Evolutionary conservation across 2,113 vertebrate genomes (phyloP).

Genomic region (Oncorhynchus tshawytscha): DNA sequence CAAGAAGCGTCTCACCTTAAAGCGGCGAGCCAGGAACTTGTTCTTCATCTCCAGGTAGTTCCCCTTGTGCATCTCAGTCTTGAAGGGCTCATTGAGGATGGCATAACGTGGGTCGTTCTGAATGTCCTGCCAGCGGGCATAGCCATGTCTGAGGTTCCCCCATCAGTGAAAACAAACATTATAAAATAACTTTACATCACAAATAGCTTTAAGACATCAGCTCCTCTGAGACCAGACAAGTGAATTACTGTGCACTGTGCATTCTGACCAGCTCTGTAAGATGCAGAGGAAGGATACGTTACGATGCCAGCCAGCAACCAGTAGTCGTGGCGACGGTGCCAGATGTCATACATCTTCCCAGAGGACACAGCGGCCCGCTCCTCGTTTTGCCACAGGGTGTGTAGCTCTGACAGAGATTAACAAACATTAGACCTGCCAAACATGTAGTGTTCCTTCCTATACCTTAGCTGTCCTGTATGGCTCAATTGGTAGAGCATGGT

Average conservation of each 20-base stretch:
- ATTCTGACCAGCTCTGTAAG: conserved; percentile 4
- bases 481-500: background rate
- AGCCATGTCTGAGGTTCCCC: conserved; percentile 81
- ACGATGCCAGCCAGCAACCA: conserved; percentile 97
- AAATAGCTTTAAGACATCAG: background rate
- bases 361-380: conserved; percentile 91
- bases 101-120: conserved; percentile 92
- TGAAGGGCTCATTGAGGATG: conserved; percentile 96
- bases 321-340: conserved; percentile 97
- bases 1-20: conserved; percentile 77
- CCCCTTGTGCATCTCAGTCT: conserved; percentile 93
- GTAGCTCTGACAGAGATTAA: conserved; percentile 79
- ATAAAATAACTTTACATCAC: background rate
- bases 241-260: conserved; percentile 20
- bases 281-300: conserved; percentile 86
- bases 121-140: conserved; percentile 98
- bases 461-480: background rate
- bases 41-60: conserved; percentile 99
- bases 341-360: conserved; percentile 95
- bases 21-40: conserved; percentile 95
- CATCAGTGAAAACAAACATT: conserved; percentile 51
- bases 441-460: background rate
- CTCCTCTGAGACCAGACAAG: conserved; percentile 21
- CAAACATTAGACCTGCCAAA: background rate
- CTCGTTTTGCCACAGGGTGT: conserved; percentile 97